These are phyloP conservation scores for Setophaga kirtlandii DNA, from an alignment of 2,113 vertebrate species.

Conservation along the genomic window DNA sequence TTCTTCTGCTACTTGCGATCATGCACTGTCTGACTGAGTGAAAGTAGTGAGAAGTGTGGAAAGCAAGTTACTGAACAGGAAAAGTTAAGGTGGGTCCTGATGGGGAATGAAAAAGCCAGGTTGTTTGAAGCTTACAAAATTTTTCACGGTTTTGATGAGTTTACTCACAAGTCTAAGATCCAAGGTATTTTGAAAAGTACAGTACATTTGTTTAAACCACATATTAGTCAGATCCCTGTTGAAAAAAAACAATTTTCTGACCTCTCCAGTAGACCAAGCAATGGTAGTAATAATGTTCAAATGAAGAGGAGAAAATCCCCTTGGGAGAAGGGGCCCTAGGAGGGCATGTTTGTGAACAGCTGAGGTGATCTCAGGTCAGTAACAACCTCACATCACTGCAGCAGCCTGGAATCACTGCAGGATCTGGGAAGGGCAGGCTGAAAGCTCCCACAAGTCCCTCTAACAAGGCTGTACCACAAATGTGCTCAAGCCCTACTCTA, in stretches of 20 bases:
- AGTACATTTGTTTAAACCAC: neutral
- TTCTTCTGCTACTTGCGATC: neutral
- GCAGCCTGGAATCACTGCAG: neutral
- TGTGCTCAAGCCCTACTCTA: fast-evolving
- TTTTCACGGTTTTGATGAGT: neutral
- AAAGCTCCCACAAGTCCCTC: neutral
- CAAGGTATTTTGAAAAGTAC: neutral
- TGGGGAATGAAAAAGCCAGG: neutral
- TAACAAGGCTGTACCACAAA: neutral
- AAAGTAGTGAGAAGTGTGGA: neutral
- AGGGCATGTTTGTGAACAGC: neutral
- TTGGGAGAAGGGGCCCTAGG: neutral
- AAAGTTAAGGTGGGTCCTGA: neutral
- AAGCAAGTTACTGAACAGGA: neutral
- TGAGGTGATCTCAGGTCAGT: neutral
- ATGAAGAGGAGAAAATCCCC: neutral
- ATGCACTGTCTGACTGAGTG: neutral
- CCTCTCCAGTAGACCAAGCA: neutral
- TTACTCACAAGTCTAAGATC: neutral
- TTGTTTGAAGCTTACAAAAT: neutral
- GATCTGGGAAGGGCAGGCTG: neutral
- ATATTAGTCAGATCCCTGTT: neutral
- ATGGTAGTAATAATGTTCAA: neutral
- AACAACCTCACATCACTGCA: neutral
- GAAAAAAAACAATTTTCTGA: neutral